phyloP scores from a whole-genome alignment of 2,113 vertebrate species.

The Apistogramma diplotaenia region DNA sequence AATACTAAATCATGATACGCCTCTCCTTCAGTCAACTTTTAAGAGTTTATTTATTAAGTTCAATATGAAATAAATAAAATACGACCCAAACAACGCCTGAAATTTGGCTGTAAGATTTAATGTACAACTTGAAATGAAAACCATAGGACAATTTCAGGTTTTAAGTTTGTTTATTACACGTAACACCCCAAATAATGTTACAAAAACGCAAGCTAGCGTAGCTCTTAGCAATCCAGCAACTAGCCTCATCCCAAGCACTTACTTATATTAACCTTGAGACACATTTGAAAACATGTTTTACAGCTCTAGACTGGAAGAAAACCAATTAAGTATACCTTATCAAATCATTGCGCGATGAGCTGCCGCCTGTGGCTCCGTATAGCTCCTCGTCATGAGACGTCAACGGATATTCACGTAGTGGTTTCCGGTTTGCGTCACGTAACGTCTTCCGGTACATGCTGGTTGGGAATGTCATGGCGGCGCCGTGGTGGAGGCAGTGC shows the following conservation, averaged over 20 bases:
- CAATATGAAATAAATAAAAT: not conserved
- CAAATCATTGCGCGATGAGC: not conserved
- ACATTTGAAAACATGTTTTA: not conserved
- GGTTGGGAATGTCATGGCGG: conserved; percentile 70
- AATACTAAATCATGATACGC: too few species aligned
- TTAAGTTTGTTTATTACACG: not conserved
- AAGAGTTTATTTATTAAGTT: not conserved
- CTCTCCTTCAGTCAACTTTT: not conserved
- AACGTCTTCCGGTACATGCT: not conserved
- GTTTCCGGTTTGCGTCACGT: conserved; percentile 57
- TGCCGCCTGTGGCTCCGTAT: not conserved
- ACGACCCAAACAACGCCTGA: not conserved
- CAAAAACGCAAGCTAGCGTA: not conserved
- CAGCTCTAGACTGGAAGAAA: not conserved
- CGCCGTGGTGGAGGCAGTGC: conserved; percentile 65
- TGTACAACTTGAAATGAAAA: not conserved
- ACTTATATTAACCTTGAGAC: not conserved
- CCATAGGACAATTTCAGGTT: rapidly evolving
- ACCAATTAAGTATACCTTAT: not conserved
- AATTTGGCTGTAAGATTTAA: not conserved
- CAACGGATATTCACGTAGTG: not conserved
- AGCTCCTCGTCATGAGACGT: not conserved
- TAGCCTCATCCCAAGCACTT: not conserved
- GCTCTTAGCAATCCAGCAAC: not conserved
- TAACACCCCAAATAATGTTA: not conserved